These are phyloP conservation scores for Ectemnius continuus DNA, from an alignment of 2,888 invertebrate genomes.

Conservation along the genomic window DNA sequence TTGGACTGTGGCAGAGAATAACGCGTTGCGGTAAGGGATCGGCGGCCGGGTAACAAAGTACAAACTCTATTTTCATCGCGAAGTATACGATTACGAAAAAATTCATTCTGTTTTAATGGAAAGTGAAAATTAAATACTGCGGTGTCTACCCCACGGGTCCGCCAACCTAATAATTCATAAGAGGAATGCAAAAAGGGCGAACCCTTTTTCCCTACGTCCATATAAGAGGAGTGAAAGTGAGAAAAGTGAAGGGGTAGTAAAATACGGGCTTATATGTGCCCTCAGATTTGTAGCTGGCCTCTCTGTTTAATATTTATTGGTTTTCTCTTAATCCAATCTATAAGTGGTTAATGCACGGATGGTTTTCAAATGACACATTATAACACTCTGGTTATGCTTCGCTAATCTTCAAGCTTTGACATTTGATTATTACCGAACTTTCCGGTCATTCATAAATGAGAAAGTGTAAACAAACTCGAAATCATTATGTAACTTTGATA, in stretches of 20 bases:
- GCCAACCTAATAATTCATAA: slow-evolving; percentile 70
- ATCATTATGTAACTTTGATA: too few relatives aligned
- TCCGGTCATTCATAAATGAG: too few relatives aligned
- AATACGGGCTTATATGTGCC: slow-evolving; percentile 73
- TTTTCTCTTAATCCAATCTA: slow-evolving; percentile 21
- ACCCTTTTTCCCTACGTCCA: slow-evolving; percentile 45
- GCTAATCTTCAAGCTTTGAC: too few relatives aligned
- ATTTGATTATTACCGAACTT: too few relatives aligned
- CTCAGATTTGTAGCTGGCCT: slow-evolving; percentile 72
- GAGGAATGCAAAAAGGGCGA: slow-evolving; percentile 70
- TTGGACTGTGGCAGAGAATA: too few relatives aligned
- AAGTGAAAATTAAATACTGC: slow-evolving; percentile 72
- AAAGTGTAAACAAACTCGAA: too few relatives aligned
- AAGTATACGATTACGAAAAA: slow-evolving; percentile 66
- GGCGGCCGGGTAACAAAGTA: slow-evolving; percentile 65
- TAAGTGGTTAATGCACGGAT: too few relatives aligned
- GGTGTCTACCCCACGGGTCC: slow-evolving; percentile 68
- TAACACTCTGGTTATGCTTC: too few relatives aligned
- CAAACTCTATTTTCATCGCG: slow-evolving; percentile 65
- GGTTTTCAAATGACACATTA: too few relatives aligned
- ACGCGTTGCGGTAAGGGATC: neutral
- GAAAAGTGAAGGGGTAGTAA: slow-evolving; percentile 65
- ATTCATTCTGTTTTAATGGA: slow-evolving; percentile 64
- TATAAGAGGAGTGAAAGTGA: slow-evolving; percentile 50
- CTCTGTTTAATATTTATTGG: slow-evolving; percentile 74